phyloP scores from a whole-genome alignment of 1,140 invertebrate genomes.

The Drosophila mayri region DNA sequence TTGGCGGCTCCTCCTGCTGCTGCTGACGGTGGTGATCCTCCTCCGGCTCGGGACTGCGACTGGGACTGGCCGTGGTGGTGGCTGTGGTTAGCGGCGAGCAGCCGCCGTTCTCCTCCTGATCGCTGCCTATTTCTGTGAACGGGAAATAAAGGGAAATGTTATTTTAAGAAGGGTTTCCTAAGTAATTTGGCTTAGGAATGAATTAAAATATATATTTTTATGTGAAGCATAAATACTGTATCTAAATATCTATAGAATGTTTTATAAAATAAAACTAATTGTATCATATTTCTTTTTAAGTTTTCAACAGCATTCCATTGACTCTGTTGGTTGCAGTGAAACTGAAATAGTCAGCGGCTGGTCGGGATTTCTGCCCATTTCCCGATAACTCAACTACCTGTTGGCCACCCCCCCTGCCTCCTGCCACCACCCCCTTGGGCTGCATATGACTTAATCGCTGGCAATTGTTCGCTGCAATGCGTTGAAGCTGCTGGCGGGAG shows the following conservation, averaged over 20 bases:
- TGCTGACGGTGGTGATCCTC: constrained; percentile 19
- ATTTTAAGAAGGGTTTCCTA: not conserved
- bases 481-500: constrained; percentile 31
- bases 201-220: not conserved
- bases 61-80: constrained; percentile 70
- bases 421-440: not conserved
- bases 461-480: constrained; percentile 72
- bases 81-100: constrained; percentile 73
- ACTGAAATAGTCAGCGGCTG: constrained; percentile 56
- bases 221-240: not conserved
- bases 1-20: constrained; percentile 73
- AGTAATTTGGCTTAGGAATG: not conserved
- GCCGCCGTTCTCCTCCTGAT: constrained; percentile 82
- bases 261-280: no score
- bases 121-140: constrained; percentile 67
- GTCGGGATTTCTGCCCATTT: constrained; percentile 44
- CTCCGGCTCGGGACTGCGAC: constrained; percentile 58
- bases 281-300: not conserved
- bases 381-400: constrained; percentile 49
- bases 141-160: not conserved
- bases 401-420: not conserved
- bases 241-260: not conserved
- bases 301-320: not conserved
- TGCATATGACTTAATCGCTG: constrained; percentile 73
- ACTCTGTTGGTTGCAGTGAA: constrained; percentile 8